Evolutionary conservation across 2,797 vertebrate genomes (phyloP).

Genomic region (Acanthurus lineatus): DNA sequence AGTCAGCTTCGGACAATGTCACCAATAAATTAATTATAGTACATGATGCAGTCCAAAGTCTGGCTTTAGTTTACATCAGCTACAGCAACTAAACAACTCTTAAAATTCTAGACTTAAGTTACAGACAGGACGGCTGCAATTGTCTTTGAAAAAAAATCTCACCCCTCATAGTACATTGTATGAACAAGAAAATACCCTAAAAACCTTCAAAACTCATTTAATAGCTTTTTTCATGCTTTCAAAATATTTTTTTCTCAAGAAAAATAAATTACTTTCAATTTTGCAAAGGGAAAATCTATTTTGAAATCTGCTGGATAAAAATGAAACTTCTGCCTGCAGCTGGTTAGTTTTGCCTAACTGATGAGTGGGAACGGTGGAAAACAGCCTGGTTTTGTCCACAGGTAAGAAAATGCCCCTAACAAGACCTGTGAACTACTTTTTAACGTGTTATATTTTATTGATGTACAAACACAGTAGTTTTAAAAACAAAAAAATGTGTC

Average conservation of each 20-base stretch:
- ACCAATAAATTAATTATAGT: conserved; percentile 12
- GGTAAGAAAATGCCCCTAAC: background rate
- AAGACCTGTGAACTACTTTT: too few species aligned
- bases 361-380: background rate
- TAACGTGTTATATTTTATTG: too few species aligned
- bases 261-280: background rate
- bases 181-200: background rate
- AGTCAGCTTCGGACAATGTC: conserved; percentile 7
- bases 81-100: background rate
- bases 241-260: too few species aligned
- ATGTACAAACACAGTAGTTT: too few species aligned
- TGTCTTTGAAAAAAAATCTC: background rate
- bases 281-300: background rate
- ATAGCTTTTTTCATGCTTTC: background rate
- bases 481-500: too few species aligned
- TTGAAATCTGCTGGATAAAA: background rate
- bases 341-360: background rate
- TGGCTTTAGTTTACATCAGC: conserved; percentile 8
- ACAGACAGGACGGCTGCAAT: background rate
- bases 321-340: background rate
- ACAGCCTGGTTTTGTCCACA: background rate
- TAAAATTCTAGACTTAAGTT: background rate
- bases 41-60: background rate
- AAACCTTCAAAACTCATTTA: background rate
- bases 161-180: background rate